Base-by-base conservation (phyloP, 2,113 vertebrate species). In the Nothobranchius furzeri region DNA sequence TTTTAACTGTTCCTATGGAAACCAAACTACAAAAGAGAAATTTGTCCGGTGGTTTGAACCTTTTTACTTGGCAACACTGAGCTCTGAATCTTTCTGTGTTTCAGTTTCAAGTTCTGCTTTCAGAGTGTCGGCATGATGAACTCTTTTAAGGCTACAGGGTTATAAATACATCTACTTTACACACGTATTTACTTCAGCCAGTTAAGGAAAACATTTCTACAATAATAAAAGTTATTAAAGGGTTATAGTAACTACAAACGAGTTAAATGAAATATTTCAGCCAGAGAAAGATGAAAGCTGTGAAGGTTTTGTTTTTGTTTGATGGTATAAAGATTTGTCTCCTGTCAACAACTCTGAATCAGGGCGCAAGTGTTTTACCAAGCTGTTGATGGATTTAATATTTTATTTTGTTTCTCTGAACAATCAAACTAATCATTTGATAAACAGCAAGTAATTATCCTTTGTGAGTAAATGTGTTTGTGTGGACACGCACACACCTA, bases 1-100 rank as follows among this genome's bases (percentile, higher is more conserved):
- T 86, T 86, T 84, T 83, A 87, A 83, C 79, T 76, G 82, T 87
- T 89, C 78, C 86, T 85, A 85, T 86, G 89, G 84, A 88, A 88
- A 86, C 77, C 83, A 74, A 73, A 76, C 80, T 68, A 75, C 68
- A 76, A 78, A 82, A 55, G 52, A 78, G 68, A 83, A 30, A 3
- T 30, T 61, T 75, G 72, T 78, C 58, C 49, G 58, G 46, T 36
- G 77, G 75, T 51, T 66, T 47, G 51, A 69, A 73, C 52, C 75
- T 36, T 76, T 88, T 60, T 84, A 76, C 76, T 78, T 78, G 48
- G 73, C 54, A 70, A 73, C 62, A 47, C 60, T 65, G 80, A 58
- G 74, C 63, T 74, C 60, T 50, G 25, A 64, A 62, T 75, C 72
- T 88, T 79, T 74, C 63, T 77, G 73, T 81, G 59, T 40, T 69